These are phyloP conservation scores for Benitochromis conjunctus DNA, from an alignment of 2,113 vertebrate genomes.

Conservation along the genomic window DNA sequence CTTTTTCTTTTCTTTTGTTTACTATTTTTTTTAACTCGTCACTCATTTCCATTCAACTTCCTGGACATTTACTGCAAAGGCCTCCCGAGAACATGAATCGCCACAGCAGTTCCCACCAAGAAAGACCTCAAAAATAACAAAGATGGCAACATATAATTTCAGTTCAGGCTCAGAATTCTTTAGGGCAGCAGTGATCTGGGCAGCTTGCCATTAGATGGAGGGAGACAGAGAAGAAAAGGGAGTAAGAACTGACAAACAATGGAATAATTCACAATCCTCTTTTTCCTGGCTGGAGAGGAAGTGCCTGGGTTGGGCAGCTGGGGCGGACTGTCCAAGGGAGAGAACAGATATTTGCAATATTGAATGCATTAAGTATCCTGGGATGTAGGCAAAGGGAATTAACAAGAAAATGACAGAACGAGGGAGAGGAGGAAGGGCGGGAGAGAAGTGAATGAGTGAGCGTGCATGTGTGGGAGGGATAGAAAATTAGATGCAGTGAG, in stretches of 20 bases:
- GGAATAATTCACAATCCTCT: slow-evolving; percentile 18
- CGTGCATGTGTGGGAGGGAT: slow-evolving; percentile 28
- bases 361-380: slow-evolving; percentile 11
- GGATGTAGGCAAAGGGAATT: slow-evolving; percentile 4
- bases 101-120: neutral
- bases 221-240: neutral
- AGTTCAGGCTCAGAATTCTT: slow-evolving; percentile 20
- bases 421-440: neutral
- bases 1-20: neutral
- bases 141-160: slow-evolving; percentile 28
- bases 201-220: slow-evolving; percentile 3
- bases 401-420: neutral
- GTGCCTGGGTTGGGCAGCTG: neutral
- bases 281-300: slow-evolving; percentile 17
- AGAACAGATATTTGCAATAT: slow-evolving; percentile 1
- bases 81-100: neutral
- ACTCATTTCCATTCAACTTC: neutral
- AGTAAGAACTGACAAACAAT: neutral
- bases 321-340: neutral
- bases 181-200: slow-evolving; percentile 1
- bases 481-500: slow-evolving; percentile 44
- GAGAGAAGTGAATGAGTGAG: neutral
- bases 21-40: neutral
- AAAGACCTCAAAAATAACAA: slow-evolving; percentile 2
- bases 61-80: neutral